Evolutionary conservation across 2,888 invertebrate genomes (phyloP), one percentile per base, ranked within the genome.

Genomic region (Rotaria sp.): DNA sequence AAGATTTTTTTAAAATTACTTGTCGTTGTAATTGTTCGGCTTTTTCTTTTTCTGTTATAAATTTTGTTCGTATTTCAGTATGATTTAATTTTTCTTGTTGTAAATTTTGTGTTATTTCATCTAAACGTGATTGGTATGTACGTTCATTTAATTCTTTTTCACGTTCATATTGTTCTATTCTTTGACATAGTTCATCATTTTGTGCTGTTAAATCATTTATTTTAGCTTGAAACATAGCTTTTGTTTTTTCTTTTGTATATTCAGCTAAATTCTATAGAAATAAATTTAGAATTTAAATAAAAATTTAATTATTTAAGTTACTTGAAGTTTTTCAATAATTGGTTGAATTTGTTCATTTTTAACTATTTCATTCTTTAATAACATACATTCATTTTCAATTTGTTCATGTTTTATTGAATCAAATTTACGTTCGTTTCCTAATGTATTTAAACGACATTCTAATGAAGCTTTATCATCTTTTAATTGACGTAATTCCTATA

Each of bases 401-500:
- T 67, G 67, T 67, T 67, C 67, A 21, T 8, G 13, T 67, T 67
- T 67, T 18, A 67, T 67, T 35, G 21, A 21, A 35, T 67, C 67
- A 67, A 67, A 67, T 67, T 67, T 67, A 67, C 35, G 67, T 67
- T 67, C 67, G 8, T 67, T 67, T 67, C 38, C 67, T 13, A 35
- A 67, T 18, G 67, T 35, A 35, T 21, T 35, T 38, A 67, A 67
- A 67, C 67, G 67, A 35, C 35, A 67, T 67, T 67, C 67, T 21
- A 67, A 67, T 67, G 67, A 35, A 30, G 35, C 35, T 30, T 67
- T 67, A 38, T 67, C 67, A 21, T 67, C 67, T 67, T 67, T 67
- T 8, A 67, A 67, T 67, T 67, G 67, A 35, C 67, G 67, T 35
- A 67, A 67, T 67, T 67, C 67, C 67, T 67, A 67, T n/a, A n/a